Base-by-base conservation (phyloP, 1,140 invertebrate species). In the Drosophila setifemur region DNA sequence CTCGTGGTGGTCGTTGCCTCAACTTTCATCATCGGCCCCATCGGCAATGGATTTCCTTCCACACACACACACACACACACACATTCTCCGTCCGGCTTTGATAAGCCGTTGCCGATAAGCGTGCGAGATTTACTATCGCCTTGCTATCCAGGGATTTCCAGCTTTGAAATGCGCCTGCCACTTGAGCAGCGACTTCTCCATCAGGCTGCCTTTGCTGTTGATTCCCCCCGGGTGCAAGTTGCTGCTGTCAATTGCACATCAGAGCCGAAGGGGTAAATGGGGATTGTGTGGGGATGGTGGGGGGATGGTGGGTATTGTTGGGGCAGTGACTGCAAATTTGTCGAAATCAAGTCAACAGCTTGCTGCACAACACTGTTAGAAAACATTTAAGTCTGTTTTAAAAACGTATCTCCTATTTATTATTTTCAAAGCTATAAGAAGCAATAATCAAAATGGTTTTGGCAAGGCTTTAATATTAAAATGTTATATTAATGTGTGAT, bases 161-260 rank as follows among this genome's bases (percentile, higher is more conserved):
- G 43, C 72, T 61, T 70, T 83, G 61, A 76, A 73, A 76, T 67
- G 67, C 57, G 78, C 53, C 68, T 53, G 68, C 54, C 69, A 83
- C 69, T 77, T 63, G 68, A 83, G 61, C 29, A 48, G 68, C 49
- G 40, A 58, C 48, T 61, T 29, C 37, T n/a, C n/a, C n/a, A n/a
- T n/a, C n/a, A n/a, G 7, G 58, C 23, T 31, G 47, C 26, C 47
- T 45, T 35, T 61, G 54, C 28, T 50, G 35, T 21, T 78, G 76
- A 83, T 69, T 69, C 73, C 78, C 78, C 68, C 16, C 60, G 77
- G 78, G 68, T 55, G 53, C 55, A 61, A 67, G 63, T 71, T 71
- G 66, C 76, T 71, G 49, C 73, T 82, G 73, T 82, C 78, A 82
- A 77, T 75, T 75, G 72, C 72, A 67, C 77, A 81, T 52, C 60